These are phyloP conservation scores for Macaria notata DNA, from an alignment of 2,888 invertebrate species.

Conservation along the genomic window DNA sequence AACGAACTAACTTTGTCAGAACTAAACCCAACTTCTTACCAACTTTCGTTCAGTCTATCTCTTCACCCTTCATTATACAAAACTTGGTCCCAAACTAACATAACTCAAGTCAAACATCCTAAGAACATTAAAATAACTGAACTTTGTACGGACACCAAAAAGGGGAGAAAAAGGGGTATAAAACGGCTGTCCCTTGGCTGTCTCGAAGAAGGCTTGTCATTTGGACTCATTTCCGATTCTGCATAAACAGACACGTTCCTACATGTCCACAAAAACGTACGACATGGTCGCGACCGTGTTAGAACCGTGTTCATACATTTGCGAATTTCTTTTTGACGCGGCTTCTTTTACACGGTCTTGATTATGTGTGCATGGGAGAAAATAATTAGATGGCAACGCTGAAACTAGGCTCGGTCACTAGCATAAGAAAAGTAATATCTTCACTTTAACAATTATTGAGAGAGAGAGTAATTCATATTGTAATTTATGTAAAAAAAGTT, in stretches of 20 bases:
- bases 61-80: too few species aligned
- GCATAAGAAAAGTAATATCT: too few species aligned
- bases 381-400: too few species aligned
- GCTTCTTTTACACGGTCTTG: background rate
- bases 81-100: background rate
- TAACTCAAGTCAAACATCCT: slow-evolving; percentile 8
- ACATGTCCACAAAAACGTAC: slow-evolving; percentile 50
- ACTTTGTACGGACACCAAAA: slow-evolving; percentile 15
- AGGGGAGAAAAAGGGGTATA: slow-evolving; percentile 18
- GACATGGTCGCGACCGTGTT: slow-evolving; percentile 47
- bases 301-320: slow-evolving; percentile 43
- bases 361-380: too few species aligned
- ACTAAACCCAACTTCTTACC: too few species aligned
- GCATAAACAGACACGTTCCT: slow-evolving; percentile 60
- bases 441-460: too few species aligned
- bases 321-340: slow-evolving; percentile 22
- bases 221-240: slow-evolving; percentile 47
- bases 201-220: slow-evolving; percentile 34
- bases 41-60: too few species aligned
- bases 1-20: too few species aligned
- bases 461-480: too few species aligned
- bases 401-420: too few species aligned
- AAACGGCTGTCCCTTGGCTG: slow-evolving; percentile 9
- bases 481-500: too few species aligned
- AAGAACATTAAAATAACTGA: slow-evolving; percentile 22